Evolutionary conservation across 2,797 vertebrate species (phyloP).

Genomic region (Hippopotamyrus pictus): DNA sequence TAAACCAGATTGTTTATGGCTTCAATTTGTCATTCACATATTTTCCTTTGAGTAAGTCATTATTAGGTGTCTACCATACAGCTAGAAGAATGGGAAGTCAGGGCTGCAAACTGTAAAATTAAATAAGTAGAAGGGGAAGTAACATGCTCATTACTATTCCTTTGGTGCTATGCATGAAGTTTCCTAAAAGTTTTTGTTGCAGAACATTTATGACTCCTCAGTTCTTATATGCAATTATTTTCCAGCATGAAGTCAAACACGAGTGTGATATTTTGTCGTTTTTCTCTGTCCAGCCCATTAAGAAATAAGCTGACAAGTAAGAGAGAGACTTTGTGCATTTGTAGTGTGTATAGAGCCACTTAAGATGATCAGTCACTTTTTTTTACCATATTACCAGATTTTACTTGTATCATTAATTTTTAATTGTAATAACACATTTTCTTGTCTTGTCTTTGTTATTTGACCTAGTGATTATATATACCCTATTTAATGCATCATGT

Average conservation of each 20-base stretch:
- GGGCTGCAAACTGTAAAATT: not conserved
- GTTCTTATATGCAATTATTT: not conserved
- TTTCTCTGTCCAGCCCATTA: not conserved
- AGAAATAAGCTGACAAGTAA: not conserved
- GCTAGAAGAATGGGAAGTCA: conserved; percentile 26
- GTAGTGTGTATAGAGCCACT: not conserved
- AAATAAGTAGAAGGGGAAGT: not conserved
- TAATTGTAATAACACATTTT: not conserved
- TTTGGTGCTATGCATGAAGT: not conserved
- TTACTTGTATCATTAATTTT: not conserved
- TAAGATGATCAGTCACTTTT: not conserved
- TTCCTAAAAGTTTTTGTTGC: not conserved
- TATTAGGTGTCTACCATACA: conserved; percentile 45
- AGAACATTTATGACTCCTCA: not conserved
- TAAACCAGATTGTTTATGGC: conserved; percentile 8
- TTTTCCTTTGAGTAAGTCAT: conserved; percentile 4
- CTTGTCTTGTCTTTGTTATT: not conserved
- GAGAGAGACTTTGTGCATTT: not conserved
- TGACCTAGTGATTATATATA: not conserved
- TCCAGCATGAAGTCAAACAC: not conserved
- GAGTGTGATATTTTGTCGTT: not conserved
- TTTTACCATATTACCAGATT: not conserved
- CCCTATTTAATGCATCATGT: not conserved
- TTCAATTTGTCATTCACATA: conserved; percentile 1
- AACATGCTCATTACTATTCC: not conserved